These are phyloP conservation scores for Drosophila ohnishii DNA, from an alignment of 1,140 invertebrate species.

Conservation along the genomic window DNA sequence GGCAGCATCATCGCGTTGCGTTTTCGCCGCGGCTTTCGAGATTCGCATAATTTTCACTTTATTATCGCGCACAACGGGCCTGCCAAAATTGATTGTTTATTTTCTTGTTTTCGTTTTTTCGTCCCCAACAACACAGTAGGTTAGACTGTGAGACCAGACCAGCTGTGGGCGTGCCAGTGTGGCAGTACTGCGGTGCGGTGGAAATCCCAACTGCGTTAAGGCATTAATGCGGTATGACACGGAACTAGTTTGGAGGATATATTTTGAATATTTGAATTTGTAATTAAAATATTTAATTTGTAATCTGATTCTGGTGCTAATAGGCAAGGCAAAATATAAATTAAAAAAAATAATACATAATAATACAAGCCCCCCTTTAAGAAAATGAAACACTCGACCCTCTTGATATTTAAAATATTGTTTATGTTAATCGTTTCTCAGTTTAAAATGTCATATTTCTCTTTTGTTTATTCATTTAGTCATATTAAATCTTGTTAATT, in stretches of 20 bases:
- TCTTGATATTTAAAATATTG: conserved; percentile 51
- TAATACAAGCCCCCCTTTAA: background rate
- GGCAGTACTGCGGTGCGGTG: background rate
- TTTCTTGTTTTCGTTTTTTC: conserved; percentile 34
- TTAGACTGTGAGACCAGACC: conserved; percentile 37
- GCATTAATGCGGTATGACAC: conserved; percentile 13
- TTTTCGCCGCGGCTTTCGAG: conserved; percentile 30
- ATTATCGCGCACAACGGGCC: conserved; percentile 17
- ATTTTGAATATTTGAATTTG: background rate
- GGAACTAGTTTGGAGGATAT: background rate
- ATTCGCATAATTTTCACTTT: conserved; percentile 42
- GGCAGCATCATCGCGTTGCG: conserved; percentile 32
- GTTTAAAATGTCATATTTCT: conserved; percentile 45
- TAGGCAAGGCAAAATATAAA: background rate
- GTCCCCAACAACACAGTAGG: conserved; percentile 20
- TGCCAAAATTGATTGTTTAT: conserved; percentile 42
- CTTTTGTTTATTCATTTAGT: conserved; percentile 19
- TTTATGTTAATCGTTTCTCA: conserved; percentile 37
- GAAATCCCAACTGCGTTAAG: background rate
- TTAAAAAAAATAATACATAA: no score
- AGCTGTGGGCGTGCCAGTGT: conserved; percentile 28
- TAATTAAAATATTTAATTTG: background rate
- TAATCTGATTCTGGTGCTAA: no score
- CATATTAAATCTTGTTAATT: conserved; percentile 39
- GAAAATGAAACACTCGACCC: conserved; percentile 2